Conservation (phyloP, 1,140 invertebrate species). For the Paramacrobiotus metropolitanus region DNA sequence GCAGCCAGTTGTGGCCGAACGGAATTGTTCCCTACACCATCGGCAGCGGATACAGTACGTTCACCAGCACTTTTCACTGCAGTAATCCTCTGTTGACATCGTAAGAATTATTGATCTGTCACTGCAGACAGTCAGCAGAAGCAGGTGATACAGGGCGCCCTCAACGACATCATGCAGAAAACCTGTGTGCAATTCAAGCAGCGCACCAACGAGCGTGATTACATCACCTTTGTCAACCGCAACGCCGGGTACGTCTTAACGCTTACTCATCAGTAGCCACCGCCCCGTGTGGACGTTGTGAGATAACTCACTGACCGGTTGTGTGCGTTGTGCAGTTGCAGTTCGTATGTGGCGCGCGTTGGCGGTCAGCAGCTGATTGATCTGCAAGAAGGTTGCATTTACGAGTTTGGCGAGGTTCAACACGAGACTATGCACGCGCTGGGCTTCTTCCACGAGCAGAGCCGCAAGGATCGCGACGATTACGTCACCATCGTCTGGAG, state of each 20-base stretch:
- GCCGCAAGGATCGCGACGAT: constrained; percentile 32
- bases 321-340: constrained; percentile 36
- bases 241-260: background rate
- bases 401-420: constrained; percentile 12
- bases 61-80: background rate
- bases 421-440: constrained; percentile 29
- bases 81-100: background rate
- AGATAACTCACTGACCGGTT: background rate
- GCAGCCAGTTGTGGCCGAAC: background rate
- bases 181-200: background rate
- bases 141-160: background rate
- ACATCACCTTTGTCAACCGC: background rate
- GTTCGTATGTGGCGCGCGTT: constrained; percentile 46
- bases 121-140: background rate
- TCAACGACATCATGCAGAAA: background rate
- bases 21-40: background rate
- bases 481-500: constrained; percentile 31
- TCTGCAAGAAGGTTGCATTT: constrained; percentile 22
- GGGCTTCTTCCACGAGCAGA: constrained; percentile 39
- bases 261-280: background rate
- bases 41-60: background rate
- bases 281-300: background rate
- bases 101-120: background rate
- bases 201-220: background rate
- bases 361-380: constrained; percentile 38